Evolutionary conservation across 2,888 invertebrate genomes (phyloP), one percentile per base, ranked within the genome.

Genomic region (Sceliomorpha sp.): DNA sequence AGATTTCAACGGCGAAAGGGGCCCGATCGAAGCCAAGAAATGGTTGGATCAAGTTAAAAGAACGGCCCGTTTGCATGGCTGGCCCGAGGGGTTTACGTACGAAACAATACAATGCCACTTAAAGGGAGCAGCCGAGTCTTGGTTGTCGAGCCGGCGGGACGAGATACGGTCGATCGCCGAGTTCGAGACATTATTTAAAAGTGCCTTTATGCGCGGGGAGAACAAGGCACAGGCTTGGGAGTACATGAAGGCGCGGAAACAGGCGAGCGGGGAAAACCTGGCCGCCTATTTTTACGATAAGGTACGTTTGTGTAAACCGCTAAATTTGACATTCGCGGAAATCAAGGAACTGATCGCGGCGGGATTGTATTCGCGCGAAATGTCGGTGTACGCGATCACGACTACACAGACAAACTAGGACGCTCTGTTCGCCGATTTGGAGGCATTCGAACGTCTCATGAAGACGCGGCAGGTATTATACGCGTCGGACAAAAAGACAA

Each of bases 1-100:
- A 0, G 31, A 69, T 24, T 72, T 69, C 24, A 20, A 40, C 2
- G 64, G 60, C 0, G 36, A 50, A 9, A 47, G 60, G 20, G 47
- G 58, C 0, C 51, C 68, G 3, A 39, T 39, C 0, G 51, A 64
- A 17, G 64, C 60, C 0, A 56, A 45, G 20, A 36, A 36, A 5
- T 72, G 64, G 69, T 10, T 64, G 1, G 40, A 69, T 6, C 42
- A 69, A 13, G 44, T 72, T 10, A 64, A 60, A 39, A n/a, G 64
- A 1, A 29, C 60, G 3, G 60, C 64, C 10, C 24, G 20, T 17
- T 17, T 64, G 3, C 47, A 69, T 31, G 34, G 44, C 1, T 69
- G 69, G 60, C 64, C 68, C 0, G 69, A 69, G 8, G 32, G 56
- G 1, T 58, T 50, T 7, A 15, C 50, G 1, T 66, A 55, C 10